These are phyloP conservation scores for Drosophila basisetae DNA, from an alignment of 2,888 invertebrate species.

Conservation along the genomic window DNA sequence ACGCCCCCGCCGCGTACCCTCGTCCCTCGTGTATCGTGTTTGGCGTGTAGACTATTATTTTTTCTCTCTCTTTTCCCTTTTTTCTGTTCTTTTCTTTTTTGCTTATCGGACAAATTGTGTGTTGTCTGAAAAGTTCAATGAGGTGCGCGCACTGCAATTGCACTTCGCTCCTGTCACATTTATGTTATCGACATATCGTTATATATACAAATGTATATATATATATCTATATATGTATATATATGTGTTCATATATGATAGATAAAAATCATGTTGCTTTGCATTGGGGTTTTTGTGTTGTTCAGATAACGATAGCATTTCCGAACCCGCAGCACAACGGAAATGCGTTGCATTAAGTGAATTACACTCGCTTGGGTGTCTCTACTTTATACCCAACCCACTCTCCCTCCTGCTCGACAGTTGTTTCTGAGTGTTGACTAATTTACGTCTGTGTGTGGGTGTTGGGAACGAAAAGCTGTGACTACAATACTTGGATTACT, in stretches of 20 bases:
- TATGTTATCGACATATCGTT: slow-evolving; percentile 66
- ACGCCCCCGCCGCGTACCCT: slow-evolving; percentile 24
- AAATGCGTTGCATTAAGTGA: slow-evolving; percentile 75
- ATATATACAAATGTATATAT: neutral
- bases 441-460: slow-evolving; percentile 41
- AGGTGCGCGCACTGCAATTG: slow-evolving; percentile 76
- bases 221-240: slow-evolving; percentile 1
- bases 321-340: slow-evolving; percentile 60
- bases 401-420: neutral
- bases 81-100: slow-evolving; percentile 30
- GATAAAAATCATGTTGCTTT: slow-evolving; percentile 58
- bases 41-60: slow-evolving; percentile 56
- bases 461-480: slow-evolving; percentile 29
- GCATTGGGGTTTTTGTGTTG: slow-evolving; percentile 20
- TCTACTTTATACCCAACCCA: neutral
- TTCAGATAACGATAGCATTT: slow-evolving; percentile 44
- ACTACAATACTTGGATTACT: slow-evolving; percentile 28
- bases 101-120: slow-evolving; percentile 79
- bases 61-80: slow-evolving; percentile 11
- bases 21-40: slow-evolving; percentile 32
- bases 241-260: slow-evolving; percentile 8
- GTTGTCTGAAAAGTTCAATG: slow-evolving; percentile 78
- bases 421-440: slow-evolving; percentile 58
- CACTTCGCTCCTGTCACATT: slow-evolving; percentile 66
- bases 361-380: slow-evolving; percentile 47